Conservation (phyloP, 1,140 invertebrate genomes). For the Aleiodes sp. region DNA sequence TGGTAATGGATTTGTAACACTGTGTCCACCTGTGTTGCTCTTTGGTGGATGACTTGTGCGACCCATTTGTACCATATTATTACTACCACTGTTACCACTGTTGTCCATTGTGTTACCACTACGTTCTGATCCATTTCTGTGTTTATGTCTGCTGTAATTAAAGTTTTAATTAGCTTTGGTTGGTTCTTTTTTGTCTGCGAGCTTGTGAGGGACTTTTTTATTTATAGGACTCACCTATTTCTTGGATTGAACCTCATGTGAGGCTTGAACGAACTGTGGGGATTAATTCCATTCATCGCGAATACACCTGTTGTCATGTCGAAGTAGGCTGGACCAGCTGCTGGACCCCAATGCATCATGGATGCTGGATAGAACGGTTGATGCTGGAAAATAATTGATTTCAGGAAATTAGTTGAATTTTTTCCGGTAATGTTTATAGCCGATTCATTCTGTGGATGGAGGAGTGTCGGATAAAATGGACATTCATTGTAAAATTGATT, state of each 20-base stretch:
- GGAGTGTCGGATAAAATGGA: no score
- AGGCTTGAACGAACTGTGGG: constrained; percentile 72
- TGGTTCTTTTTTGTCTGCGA: not conserved
- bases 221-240: constrained; percentile 50
- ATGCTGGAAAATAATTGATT: constrained; percentile 59
- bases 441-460: no score
- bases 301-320: constrained; percentile 76
- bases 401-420: constrained; percentile 13
- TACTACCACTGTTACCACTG: constrained; percentile 35
- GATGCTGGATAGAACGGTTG: constrained; percentile 70
- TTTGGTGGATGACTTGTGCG: constrained; percentile 54
- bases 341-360: constrained; percentile 70
- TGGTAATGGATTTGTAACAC: constrained; percentile 1
- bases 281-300: constrained; percentile 78
- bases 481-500: no score
- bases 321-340: constrained; percentile 72
- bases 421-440: no score
- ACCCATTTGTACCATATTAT: constrained; percentile 55
- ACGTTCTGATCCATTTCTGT: constrained; percentile 57
- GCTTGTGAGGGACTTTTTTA: no score
- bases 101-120: constrained; percentile 41
- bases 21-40: constrained; percentile 7
- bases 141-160: constrained; percentile 55
- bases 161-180: not conserved
- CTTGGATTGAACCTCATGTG: constrained; percentile 62